Percentiles rank a stretch among this genome's conserved stretches.
Evolutionary conservation across 2,888 invertebrate genomes (phyloP).

Genomic region (Caenorhabditis imperialis): DNA sequence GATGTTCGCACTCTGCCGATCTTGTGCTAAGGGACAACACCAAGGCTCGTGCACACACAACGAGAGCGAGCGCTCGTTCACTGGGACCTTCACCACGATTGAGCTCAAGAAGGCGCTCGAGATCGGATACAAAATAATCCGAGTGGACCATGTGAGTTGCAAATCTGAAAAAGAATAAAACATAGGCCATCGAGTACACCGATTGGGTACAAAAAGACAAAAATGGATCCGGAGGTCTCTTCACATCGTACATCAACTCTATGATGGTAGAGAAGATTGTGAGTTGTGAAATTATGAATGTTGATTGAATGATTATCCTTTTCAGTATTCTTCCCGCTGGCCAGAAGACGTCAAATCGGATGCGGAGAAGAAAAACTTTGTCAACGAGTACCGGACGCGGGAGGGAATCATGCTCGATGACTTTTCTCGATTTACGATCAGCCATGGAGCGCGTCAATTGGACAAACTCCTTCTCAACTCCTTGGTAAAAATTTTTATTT

Average conservation of each 20-base stretch:
- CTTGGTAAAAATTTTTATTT: too few species aligned
- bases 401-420: not conserved
- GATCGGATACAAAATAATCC: too few species aligned
- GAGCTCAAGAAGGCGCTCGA: slow-evolving; percentile 4
- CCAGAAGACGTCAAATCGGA: not conserved
- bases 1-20: too few species aligned
- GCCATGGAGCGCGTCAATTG: not conserved
- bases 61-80: not conserved
- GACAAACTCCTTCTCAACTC: not conserved
- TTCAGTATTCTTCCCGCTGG: not conserved
- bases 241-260: not conserved
- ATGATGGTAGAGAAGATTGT: slow-evolving; percentile 14
- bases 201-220: not conserved
- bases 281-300: too few species aligned
- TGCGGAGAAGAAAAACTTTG: not conserved
- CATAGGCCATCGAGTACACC: too few species aligned
- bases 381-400: not conserved
- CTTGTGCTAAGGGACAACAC: not conserved
- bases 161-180: too few species aligned
- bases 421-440: not conserved
- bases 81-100: slow-evolving; percentile 4
- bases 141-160: too few species aligned
- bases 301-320: not conserved
- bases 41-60: not conserved
- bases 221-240: not conserved